These are phyloP conservation scores for Torymus aiolomorphi DNA, from an alignment of 2,888 invertebrate genomes.

Conservation along the genomic window DNA sequence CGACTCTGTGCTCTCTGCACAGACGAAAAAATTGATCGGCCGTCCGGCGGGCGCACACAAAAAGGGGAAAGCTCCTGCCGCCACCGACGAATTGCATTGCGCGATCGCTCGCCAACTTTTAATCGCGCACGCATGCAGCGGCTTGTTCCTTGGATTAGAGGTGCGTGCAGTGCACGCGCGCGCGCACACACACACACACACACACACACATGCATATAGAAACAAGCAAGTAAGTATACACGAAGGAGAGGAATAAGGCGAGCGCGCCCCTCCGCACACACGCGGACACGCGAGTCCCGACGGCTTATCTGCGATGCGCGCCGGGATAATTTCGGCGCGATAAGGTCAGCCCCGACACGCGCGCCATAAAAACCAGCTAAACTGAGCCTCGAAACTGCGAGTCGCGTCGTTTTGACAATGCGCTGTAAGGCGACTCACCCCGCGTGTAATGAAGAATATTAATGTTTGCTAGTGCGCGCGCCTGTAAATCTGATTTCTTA, in stretches of 20 bases:
- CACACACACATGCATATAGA: conserved; percentile 31
- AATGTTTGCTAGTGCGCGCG: conserved; percentile 21
- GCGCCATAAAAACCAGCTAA: conserved; percentile 55
- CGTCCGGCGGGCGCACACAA: background rate
- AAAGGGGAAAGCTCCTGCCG: conserved; percentile 19
- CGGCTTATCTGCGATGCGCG: conserved; percentile 67
- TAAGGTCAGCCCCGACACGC: conserved; percentile 57
- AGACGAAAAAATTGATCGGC: conserved; percentile 34
- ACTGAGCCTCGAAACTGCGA: conserved; percentile 40
- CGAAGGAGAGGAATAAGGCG: background rate
- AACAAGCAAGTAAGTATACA: background rate
- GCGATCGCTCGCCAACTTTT: conserved; percentile 30
- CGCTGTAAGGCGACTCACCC: background rate
- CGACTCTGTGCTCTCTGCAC: background rate
- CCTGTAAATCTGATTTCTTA: conserved; percentile 41
- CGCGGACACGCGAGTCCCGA: conserved; percentile 65
- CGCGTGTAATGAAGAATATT: conserved; percentile 35
- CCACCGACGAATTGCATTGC: conserved; percentile 22
- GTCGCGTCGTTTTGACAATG: conserved; percentile 35
- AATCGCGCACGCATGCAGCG: conserved; percentile 46
- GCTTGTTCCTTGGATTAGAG: conserved; percentile 19
- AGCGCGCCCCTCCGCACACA: conserved; percentile 50
- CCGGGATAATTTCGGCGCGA: conserved; percentile 65
- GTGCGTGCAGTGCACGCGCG: conserved; percentile 54
- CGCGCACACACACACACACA: too few relatives aligned